Evolutionary conservation across 1,140 invertebrate genomes (phyloP).

Genomic region (Nomia melanderi): DNA sequence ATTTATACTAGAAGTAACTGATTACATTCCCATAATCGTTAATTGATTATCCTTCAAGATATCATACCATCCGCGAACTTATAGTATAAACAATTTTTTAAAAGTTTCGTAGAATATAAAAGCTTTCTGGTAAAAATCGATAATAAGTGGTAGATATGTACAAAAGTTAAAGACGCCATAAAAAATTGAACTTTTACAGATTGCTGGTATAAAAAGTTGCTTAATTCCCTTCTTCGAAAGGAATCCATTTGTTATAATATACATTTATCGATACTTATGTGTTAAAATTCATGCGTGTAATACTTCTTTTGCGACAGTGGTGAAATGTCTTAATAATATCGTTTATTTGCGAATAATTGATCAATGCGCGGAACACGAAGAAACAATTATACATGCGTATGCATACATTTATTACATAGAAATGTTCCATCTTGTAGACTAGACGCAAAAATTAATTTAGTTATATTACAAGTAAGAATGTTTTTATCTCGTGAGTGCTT

Average conservation of each 20-base stretch:
- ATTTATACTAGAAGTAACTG: background rate
- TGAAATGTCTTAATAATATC: background rate
- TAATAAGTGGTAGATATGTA: conserved; percentile 1
- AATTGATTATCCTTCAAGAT: background rate
- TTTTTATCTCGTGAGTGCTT: conserved; percentile 45
- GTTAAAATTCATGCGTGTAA: background rate
- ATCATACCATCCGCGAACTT: background rate
- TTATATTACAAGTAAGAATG: conserved; percentile 60
- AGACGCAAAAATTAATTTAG: conserved; percentile 48
- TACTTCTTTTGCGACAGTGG: conserved; percentile 33
- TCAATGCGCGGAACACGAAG: conserved; percentile 10
- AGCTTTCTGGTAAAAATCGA: background rate
- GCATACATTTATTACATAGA: background rate
- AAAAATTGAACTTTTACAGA: conserved; percentile 13
- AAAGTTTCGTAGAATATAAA: conserved; percentile 2
- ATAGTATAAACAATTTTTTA: background rate
- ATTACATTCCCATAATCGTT: background rate
- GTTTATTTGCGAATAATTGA: conserved; percentile 17
- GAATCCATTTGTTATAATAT: conserved; percentile 16
- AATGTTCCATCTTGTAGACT: conserved; percentile 28
- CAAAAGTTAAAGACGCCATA: conserved; percentile 11
- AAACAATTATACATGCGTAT: conserved; percentile 23
- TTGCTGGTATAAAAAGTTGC: conserved; percentile 7
- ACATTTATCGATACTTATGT: background rate
- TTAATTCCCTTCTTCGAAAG: background rate